phyloP scores from a whole-genome alignment of 2,113 vertebrate genomes.

The Ictalurus punctatus region DNA sequence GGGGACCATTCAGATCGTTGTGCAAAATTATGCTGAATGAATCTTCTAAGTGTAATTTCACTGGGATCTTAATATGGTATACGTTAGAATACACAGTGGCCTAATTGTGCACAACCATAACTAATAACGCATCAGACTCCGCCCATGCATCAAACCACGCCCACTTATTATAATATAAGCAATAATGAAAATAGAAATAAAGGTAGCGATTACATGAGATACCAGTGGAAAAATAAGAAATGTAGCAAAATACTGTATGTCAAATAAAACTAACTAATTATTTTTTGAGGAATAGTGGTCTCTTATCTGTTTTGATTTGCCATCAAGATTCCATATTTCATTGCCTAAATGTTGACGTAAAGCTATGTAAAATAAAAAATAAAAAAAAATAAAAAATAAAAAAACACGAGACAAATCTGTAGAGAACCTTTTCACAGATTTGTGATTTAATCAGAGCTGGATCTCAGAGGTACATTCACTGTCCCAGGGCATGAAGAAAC shows the following conservation, averaged over 20 bases:
- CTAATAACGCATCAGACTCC: background rate
- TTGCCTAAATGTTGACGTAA: background rate
- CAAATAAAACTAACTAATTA: background rate
- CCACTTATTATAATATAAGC: background rate
- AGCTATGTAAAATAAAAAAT: background rate
- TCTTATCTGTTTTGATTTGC: background rate
- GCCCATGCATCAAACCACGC: background rate
- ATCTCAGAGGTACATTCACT: background rate
- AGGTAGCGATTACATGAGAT: background rate
- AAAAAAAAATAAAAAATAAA: background rate
- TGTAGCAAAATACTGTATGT: background rate
- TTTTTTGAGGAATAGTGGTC: background rate
- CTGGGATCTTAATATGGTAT: background rate
- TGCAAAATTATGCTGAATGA: background rate
- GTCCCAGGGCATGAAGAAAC: slow-evolving; percentile 15
- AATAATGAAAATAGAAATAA: background rate
- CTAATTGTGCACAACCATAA: background rate
- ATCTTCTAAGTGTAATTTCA: background rate
- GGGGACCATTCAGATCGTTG: background rate
- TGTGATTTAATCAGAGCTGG: slow-evolving; percentile 15
- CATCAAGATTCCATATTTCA: background rate
- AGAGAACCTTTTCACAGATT: background rate
- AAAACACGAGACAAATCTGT: too few species aligned
- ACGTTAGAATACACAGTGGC: background rate
- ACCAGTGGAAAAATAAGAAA: background rate